These are phyloP conservation scores for Priocnemis perturbator DNA, from an alignment of 2,888 invertebrate species.

Conservation along the genomic window DNA sequence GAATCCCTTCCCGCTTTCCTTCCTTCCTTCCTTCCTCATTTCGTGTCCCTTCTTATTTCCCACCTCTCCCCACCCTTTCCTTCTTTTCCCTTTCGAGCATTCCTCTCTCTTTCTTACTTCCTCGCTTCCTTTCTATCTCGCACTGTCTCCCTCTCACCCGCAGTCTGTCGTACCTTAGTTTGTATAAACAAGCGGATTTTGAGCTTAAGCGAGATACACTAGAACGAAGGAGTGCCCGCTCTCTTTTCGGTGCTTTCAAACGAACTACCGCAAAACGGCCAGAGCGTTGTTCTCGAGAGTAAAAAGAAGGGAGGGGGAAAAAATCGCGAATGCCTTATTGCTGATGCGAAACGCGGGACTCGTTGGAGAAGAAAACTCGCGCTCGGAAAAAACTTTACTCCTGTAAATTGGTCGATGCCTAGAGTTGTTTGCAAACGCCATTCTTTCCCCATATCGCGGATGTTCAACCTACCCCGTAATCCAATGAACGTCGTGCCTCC, in stretches of 20 bases:
- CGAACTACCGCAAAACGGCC: conserved; percentile 32
- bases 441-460: too few relatives aligned
- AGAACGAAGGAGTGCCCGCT: conserved; percentile 41
- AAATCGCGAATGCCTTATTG: conserved; percentile 53
- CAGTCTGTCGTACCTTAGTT: conserved; percentile 54
- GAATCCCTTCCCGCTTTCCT: conserved; percentile 50
- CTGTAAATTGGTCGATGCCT: conserved; percentile 34
- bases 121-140: conserved; percentile 17
- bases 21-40: conserved; percentile 23
- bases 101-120: conserved; percentile 22
- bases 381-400: conserved; percentile 43
- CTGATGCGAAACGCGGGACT: conserved; percentile 57
- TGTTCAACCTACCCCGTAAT: too few relatives aligned
- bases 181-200: conserved; percentile 71
- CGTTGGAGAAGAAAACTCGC: conserved; percentile 50
- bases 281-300: conserved; percentile 24
- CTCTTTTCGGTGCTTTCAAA: conserved; percentile 38
- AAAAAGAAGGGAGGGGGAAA: conserved; percentile 15
- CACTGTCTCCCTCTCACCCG: conserved; percentile 30
- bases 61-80: background rate
- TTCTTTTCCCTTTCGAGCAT: conserved; percentile 2
- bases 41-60: background rate
- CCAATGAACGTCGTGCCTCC: too few relatives aligned
- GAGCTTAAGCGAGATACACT: conserved; percentile 63
- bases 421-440: too few relatives aligned